Conservation (phyloP, 1,140 invertebrate genomes). For the Sitophilus oryzae region DNA sequence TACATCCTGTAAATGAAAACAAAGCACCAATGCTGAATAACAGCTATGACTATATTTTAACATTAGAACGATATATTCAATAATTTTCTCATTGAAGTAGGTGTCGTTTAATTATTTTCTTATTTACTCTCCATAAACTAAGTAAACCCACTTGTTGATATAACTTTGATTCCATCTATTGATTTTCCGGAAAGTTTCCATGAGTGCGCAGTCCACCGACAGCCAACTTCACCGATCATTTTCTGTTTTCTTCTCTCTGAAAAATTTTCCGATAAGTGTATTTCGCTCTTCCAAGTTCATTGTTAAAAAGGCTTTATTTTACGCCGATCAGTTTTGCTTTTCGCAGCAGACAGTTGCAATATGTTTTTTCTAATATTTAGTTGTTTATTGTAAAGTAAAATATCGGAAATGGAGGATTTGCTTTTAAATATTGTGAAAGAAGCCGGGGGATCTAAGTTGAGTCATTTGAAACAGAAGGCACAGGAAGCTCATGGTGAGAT, state of each 20-base stretch:
- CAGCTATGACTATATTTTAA: too few species aligned
- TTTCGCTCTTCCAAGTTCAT: not conserved
- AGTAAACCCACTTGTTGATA: constrained; percentile 22
- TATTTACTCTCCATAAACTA: not conserved
- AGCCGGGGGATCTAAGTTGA: constrained; percentile 65
- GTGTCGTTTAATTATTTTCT: not conserved
- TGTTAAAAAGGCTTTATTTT: too few species aligned
- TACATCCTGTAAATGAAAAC: too few species aligned
- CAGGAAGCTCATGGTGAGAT: constrained; percentile 73
- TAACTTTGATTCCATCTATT: not conserved
- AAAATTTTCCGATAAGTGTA: not conserved
- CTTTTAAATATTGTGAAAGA: constrained; percentile 72
- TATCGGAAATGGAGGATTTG: constrained; percentile 68
- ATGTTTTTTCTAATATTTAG: constrained; percentile 19
- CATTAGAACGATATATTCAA: not conserved
- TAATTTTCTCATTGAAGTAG: not conserved
- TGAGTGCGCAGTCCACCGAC: constrained; percentile 1
- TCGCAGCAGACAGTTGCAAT: constrained; percentile 19
- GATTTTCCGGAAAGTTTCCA: constrained; percentile 1
- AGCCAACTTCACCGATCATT: not conserved
- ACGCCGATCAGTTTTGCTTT: not conserved
- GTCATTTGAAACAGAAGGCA: constrained; percentile 64
- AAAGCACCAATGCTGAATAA: too few species aligned
- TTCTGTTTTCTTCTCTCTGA: not conserved
- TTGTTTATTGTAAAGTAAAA: not conserved